Evolutionary conservation across 2,113 vertebrate genomes (phyloP), one percentile per base, ranked within the genome.

Genomic region (Apteryx owenii): DNA sequence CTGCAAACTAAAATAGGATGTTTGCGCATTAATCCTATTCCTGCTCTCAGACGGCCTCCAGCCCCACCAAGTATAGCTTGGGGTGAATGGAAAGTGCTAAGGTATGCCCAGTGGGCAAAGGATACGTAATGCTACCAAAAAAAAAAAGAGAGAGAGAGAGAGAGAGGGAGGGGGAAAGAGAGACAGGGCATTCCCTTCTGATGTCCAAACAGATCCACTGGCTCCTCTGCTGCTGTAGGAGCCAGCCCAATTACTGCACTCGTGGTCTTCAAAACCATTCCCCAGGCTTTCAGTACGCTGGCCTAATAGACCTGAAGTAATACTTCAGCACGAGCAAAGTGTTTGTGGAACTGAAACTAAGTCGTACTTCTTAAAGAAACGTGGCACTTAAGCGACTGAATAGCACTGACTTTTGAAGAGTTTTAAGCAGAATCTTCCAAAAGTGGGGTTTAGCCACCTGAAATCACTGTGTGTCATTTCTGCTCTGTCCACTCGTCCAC

Each of bases 191-290:
- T 42, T 38, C 44, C 69, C 31, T 85, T 42, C 93, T 46, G 38
- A 38, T 1, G 4, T 64, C 85, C 36, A 1, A 58, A 25, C 46
- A 56, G 46, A 4, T 1, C 26, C 25, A 17, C 0, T 16, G 54
- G 78, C 60, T 73, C 21, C 83, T 33, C 60, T 33, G 38, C 65
- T 42, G 5, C 46, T 13, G 23, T 3, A 21, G 29, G 12, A 84
- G 28, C 79, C 79, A 36, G 69, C 73, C 69, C 69, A 44, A 13
- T 42, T 65, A 76, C 50, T 9, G 42, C 25, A 9, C 40, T 56
- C 29, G 21, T 29, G 65, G 19, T 15, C 11, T 53, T 51, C 61
- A 36, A 64, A 85, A 38, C 36, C 44, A 48, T 33, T 70, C 85
- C 48, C 14, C 26, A 38, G 60, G 40, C 68, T 51, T 62, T 40